phyloP scores from a whole-genome alignment of 2,113 vertebrate species.

The Cinclus cinclus region DNA sequence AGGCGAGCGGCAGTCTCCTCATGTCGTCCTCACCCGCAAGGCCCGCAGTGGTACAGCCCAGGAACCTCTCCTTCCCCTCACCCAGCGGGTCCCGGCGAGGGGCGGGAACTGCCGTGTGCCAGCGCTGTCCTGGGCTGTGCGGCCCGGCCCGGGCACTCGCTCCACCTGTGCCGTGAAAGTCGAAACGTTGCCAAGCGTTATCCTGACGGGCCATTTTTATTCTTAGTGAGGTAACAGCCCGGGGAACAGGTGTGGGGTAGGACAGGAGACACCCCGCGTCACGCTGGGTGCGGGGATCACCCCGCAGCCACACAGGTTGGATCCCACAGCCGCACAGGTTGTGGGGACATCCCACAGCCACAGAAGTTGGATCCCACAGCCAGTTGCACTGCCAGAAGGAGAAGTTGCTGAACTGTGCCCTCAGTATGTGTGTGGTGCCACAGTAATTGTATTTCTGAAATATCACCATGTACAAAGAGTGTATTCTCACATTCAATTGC shows the following conservation, averaged over 20 bases:
- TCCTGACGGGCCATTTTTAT: neutral
- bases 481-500: too few relatives aligned
- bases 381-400: neutral
- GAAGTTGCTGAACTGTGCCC: neutral
- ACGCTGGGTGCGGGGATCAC: neutral
- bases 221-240: neutral
- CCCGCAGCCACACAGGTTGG: neutral
- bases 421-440: fast-evolving
- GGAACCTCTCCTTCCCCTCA: neutral
- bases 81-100: neutral
- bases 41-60: neutral
- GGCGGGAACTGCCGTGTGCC: neutral
- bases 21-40: neutral
- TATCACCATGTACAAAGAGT: neutral
- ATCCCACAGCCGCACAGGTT: too few relatives aligned
- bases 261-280: neutral
- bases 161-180: fast-evolving
- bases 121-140: neutral
- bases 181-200: neutral
- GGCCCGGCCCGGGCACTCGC: fast-evolving
- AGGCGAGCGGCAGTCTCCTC: neutral
- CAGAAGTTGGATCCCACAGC: too few relatives aligned
- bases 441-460: neutral
- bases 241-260: neutral
- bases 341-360: fast-evolving